Evolutionary conservation across 1,140 invertebrate genomes (phyloP), one percentile per base, ranked within the genome.

Genomic region (Pissodes strobi): DNA sequence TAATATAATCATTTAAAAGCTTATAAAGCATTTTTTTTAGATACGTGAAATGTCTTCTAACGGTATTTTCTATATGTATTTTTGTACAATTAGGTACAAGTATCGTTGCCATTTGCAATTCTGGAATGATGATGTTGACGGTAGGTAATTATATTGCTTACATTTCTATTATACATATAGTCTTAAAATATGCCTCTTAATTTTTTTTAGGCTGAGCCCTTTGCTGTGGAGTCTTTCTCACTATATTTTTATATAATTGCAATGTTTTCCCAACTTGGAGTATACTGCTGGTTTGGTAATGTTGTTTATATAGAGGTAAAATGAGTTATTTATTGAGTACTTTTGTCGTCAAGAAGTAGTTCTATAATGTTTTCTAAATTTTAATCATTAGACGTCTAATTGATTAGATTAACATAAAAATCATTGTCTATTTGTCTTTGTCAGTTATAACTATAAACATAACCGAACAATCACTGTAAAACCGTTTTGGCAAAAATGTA

Each of bases 261-360:
- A 2, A 76, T 78, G 68, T 4, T 77, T 34, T 59, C 56, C 2
- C 70, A 77, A 69, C 38, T 77, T 52, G 69, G 72, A 60, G 65
- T 73, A 13, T 75, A 75, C 46, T 78, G 74, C 48, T 71, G 72
- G 41, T 72, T 69, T 52, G 76, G 76, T 34, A 73, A 76, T 63
- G 66, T 74, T 30, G 66, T 78, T 45, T 57, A 67, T 27, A 30
- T 66, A 48, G 64, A 75, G 53, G 57, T 60, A 48, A n/a, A n/a
- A n/a, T n/a, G n/a, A n/a, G n/a, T n/a, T n/a, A n/a, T n/a, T n/a
- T n/a, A n/a, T n/a, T n/a, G n/a, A n/a, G n/a, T n/a, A n/a, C n/a
- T n/a, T n/a, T n/a, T n/a, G n/a, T n/a, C n/a, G n/a, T n/a, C n/a
- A n/a, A n/a, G n/a, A n/a, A n/a, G n/a, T n/a, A n/a, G n/a, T n/a